phyloP scores from a whole-genome alignment of 2,797 vertebrate species.

The Hydrolagus colliei region DNA sequence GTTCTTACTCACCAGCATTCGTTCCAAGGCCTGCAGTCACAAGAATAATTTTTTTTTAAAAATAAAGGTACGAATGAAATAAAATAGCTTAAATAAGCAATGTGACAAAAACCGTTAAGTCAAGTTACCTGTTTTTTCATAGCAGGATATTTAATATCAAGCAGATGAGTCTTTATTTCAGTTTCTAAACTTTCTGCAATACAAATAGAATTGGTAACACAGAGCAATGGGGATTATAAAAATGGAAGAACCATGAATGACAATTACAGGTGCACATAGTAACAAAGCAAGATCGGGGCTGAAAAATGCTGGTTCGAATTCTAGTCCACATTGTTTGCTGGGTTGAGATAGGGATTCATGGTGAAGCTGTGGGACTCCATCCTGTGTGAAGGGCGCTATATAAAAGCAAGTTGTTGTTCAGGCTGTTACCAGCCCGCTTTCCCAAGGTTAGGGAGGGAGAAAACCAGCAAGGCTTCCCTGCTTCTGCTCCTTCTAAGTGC shows the following conservation, averaged over 20 bases:
- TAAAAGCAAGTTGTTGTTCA: too few relatives aligned
- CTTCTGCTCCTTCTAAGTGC: too few relatives aligned
- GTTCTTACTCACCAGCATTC: slow-evolving; percentile 70
- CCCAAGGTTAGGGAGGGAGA: too few relatives aligned
- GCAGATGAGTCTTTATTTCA: slow-evolving; percentile 73
- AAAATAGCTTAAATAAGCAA: neutral
- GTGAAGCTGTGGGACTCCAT: too few relatives aligned
- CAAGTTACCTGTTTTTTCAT: slow-evolving; percentile 83
- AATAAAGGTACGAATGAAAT: slow-evolving; percentile 17
- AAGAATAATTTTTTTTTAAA: too few relatives aligned
- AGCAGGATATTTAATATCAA: slow-evolving; percentile 91
- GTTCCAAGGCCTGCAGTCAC: slow-evolving; percentile 76
- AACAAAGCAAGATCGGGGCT: neutral
- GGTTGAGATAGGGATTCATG: too few relatives aligned
- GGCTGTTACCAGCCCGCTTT: too few relatives aligned
- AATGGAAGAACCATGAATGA: neutral
- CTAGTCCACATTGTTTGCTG: too few relatives aligned
- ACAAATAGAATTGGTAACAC: neutral
- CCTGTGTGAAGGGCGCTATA: too few relatives aligned
- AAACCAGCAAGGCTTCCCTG: too few relatives aligned
- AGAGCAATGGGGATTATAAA: slow-evolving; percentile 2
- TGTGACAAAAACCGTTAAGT: slow-evolving; percentile 32
- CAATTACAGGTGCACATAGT: neutral
- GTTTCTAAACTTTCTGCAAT: slow-evolving; percentile 69
- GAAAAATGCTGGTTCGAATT: too few relatives aligned